Percentiles rank a stretch among this genome's conserved stretches.
Evolutionary conservation across 53 echinoderm and acorn worm genomes (phyloP).

Genomic region (Holothuria scabra): DNA sequence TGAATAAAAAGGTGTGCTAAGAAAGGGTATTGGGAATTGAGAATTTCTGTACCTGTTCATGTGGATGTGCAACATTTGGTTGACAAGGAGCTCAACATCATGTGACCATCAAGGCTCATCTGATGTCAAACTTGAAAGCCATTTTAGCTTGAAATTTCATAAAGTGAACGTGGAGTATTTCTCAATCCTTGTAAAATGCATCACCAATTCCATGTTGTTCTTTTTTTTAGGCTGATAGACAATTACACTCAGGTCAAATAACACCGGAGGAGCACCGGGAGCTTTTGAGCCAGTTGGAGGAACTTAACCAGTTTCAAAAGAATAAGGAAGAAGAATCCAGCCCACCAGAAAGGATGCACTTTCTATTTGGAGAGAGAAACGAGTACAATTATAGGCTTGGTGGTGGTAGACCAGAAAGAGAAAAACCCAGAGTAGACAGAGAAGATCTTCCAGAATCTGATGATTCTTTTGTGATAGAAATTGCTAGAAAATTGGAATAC

Average conservation of each 20-base stretch:
- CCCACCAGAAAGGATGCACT: not conserved
- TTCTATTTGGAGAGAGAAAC: not conserved
- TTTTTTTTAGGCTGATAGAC: constrained; percentile 79
- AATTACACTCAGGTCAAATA: constrained; percentile 88
- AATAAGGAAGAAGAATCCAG: constrained; percentile 56
- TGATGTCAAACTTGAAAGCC: no score
- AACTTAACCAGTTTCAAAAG: constrained; percentile 81
- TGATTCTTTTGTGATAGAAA: constrained; percentile 25
- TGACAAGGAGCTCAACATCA: not conserved
- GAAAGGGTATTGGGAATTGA: no score
- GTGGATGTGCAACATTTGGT: no score
- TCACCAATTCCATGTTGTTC: no score
- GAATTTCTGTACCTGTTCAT: no score
- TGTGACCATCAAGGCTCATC: no score
- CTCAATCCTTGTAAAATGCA: no score
- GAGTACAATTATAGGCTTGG: not conserved
- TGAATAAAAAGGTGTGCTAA: no score
- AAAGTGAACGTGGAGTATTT: no score
- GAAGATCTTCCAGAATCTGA: constrained; percentile 17
- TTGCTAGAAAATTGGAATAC: constrained; percentile 47
- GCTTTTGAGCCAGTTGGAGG: constrained; percentile 76
- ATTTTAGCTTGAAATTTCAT: no score
- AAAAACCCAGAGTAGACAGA: no score
- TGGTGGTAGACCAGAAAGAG: not conserved
- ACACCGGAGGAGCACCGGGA: constrained; percentile 87